Base-by-base conservation (phyloP, 2,888 invertebrate genomes). In the Zelleria hepariella region DNA sequence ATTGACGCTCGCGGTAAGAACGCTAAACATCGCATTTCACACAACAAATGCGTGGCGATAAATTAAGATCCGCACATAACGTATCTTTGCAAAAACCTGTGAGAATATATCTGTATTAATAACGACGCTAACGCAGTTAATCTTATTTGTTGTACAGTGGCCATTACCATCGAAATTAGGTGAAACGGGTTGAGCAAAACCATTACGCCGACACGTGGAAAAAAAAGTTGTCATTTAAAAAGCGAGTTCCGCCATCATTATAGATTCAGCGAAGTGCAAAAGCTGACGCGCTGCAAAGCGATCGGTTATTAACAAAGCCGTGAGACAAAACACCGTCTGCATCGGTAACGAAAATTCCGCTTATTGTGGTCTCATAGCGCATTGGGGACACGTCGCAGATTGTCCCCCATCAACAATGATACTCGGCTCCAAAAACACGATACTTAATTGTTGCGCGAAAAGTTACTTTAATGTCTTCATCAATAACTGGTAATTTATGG, bases 401-500 rank as follows among this genome's bases (percentile, higher is more conserved):
- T 59, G 42, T 15, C 23, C 48, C 62, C 62, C 62, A 61, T 63
- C 64, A 62, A 60, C 64, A 61, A 63, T 61, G 59, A 51, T 60
- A 60, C 32, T 59, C 57, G 27, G 64, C 60, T 61, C 63, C 66
- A 65, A 71, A 77, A 78, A 78, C 64, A 62, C 61, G 58, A 59
- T 59, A 62, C 65, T 65, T 78, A 76, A 80, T 82, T 79, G 74
- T 75, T 78, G 72, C 73, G 74, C 70, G 70, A 74, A 81, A 72
- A 73, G 77, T 75, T 79, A 80, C 80, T 78, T 82, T 86, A 86
- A 89, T 86, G 86, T 89, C 89, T 89, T 89, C 89, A 89, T 89
- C 88, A 89, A 89, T 89, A 88, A 86, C 86, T 82, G 78, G 84
- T 88, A 87, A 88, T 87, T 86, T 88, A 88, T 88, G 86, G 82